A percentile compares a stretch with the other conserved stretches of the same genome.
phyloP scores from a whole-genome alignment of 2,888 invertebrate genomes.

The Herminia tarsipennalis region DNA sequence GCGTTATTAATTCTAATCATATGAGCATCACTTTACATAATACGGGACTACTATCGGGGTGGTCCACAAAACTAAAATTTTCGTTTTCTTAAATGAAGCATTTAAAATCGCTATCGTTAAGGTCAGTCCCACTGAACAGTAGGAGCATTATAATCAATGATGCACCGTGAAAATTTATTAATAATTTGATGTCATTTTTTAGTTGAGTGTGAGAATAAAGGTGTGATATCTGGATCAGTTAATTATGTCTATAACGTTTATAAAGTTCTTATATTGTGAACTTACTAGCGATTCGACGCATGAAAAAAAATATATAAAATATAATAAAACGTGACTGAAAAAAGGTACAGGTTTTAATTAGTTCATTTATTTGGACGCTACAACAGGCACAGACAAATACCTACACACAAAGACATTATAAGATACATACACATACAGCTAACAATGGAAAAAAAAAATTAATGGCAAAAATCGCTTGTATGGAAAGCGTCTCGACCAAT shows the following conservation, averaged over 20 bases:
- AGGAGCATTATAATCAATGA: constrained; percentile 62
- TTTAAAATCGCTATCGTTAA: constrained; percentile 66
- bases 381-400: too few relatives aligned
- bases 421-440: too few relatives aligned
- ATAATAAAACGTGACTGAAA: too few relatives aligned
- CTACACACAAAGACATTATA: too few relatives aligned
- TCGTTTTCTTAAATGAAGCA: constrained; percentile 58
- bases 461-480: too few relatives aligned
- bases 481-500: too few relatives aligned
- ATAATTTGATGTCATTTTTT: constrained; percentile 45
- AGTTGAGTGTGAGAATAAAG: constrained; percentile 12
- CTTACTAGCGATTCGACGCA: too few relatives aligned
- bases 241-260: too few relatives aligned
- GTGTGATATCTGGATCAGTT: constrained; percentile 1
- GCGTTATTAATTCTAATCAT: constrained; percentile 63
- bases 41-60: constrained; percentile 55
- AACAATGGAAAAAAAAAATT: too few relatives aligned
- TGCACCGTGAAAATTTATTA: constrained; percentile 73
- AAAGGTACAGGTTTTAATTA: too few relatives aligned
- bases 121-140: constrained; percentile 63
- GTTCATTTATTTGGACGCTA: too few relatives aligned
- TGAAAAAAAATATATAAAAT: too few relatives aligned
- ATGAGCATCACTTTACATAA: constrained; percentile 21
- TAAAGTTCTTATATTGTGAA: background rate
- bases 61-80: constrained; percentile 56